These are phyloP conservation scores for Notospermus geniculatus DNA, from an alignment of 1,140 invertebrate genomes.

Conservation along the genomic window DNA sequence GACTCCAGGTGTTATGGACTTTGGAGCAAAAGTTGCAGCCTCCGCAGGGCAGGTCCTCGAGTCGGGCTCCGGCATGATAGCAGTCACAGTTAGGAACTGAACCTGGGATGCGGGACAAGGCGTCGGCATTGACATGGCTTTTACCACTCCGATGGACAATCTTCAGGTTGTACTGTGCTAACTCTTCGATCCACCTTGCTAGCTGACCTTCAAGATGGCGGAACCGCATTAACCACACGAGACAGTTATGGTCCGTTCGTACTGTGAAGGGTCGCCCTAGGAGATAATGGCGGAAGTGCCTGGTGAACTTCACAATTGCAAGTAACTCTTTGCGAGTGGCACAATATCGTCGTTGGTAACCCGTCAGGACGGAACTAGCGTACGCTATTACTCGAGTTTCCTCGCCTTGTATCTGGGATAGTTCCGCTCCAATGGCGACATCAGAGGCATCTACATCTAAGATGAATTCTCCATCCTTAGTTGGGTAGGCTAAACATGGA, in stretches of 20 bases:
- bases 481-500: not conserved
- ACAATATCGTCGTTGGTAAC: not conserved
- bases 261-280: not conserved
- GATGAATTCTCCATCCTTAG: too few species aligned
- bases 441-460: not conserved
- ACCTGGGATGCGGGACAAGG: not conserved
- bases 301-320: not conserved
- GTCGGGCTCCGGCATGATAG: not conserved
- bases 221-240: too few species aligned
- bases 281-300: not conserved
- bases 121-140: not conserved
- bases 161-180: too few species aligned
- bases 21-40: not conserved
- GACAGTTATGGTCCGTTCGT: not conserved
- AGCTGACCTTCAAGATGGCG: too few species aligned
- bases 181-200: too few species aligned
- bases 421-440: not conserved
- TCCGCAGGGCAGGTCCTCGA: not conserved
- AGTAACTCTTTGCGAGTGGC: slow-evolving; percentile 1
- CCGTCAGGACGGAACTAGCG: not conserved
- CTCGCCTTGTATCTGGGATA: not conserved
- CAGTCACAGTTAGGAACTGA: not conserved
- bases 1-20: not conserved
- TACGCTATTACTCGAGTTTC: not conserved
- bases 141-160: not conserved